Evolutionary conservation across 2,113 vertebrate species (phyloP), one percentile per base, ranked within the genome.

Genomic region (Podarcis cretensis): DNA sequence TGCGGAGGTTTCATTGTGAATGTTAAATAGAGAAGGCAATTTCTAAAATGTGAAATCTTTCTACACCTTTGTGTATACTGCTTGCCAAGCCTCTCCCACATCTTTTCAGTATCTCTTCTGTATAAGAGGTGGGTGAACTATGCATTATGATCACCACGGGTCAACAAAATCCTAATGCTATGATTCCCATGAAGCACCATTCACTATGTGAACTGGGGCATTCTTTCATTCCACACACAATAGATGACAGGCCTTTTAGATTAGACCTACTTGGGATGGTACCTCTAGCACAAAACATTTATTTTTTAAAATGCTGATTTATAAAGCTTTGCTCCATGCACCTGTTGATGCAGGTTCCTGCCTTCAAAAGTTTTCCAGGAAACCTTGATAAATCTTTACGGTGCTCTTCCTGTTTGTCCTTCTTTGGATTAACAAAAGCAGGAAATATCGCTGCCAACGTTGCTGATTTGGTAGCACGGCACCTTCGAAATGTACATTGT

Each of bases 61-160:
- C 9, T 48, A 48, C 48, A 48, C 48, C 9, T 48, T 9, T 8
- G 37, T 59, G 25, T 54, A 30, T 25, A 43, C n/a, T 7, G 79
- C 75, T 76, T 83, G 68, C 63, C 63, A 85, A 54, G 10, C 43
- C 27, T 66, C 48, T 30, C 7, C 63, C 30, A 65, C 65, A 23
- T 48, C 80, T 92, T 10, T 57, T 88, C 86, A 90, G 65, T 54
- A 90, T 81, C 40, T 79, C 92, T 54, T 63, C 18, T 63, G 59
- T 63, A 63, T 63, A 18, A 20, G 59, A 63, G 27, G 16, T 32
- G 40, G 35, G 48, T 10, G 48, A 54, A 43, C 25, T 43, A 40
- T 2, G 54, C 37, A n/a, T 69, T 43, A 85, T 27, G 25, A 63
- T 85, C 21, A 25, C 16, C 3, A 7, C 66, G 37, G 43, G 8